Base-by-base conservation (phyloP, 2,113 vertebrate species). In the Mellivora capensis region DNA sequence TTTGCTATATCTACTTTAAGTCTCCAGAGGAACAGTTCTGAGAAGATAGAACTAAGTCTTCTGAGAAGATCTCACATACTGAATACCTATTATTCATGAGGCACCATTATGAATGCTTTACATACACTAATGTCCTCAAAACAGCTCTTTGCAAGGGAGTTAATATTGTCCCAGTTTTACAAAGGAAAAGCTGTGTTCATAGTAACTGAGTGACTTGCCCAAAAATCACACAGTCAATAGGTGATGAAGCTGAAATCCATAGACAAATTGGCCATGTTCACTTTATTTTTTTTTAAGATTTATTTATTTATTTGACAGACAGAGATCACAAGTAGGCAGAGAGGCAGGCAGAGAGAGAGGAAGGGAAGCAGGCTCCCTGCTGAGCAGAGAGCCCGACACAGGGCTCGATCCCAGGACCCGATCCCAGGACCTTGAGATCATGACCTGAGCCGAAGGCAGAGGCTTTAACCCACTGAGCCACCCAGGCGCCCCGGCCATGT, bases 141-240 rank as follows among this genome's bases (percentile, higher is more conserved):
- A 93, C 76, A 91, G 86, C 25, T 27, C 25, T 27, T 72, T 96
- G 29, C 14, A 88, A 67, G 3, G 39, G 17, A 89, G 39, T 11
- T 82, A 89, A 7, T 80, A 67, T 2, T 69, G 37, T 82, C 21
- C 31, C 47, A 31, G 39, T 67, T 71, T 90, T 76, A 79, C 71
- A 90, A 89, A 90, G n/a, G n/a, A 86, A 88, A 91, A 94, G 92
- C 25, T 72, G 39, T 69, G 23, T 61, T 96, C 47, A 77, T 23
- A 88, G 87, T 90, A 94, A 91, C 96, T 76, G 76, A 62, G 31
- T 91, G 37, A 74, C 42, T 86, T 98, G 71, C 44, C 84, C 42
- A 9, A 83, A 94, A 94, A 91, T 95, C 54, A 82, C 61, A 72
- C 31, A 93, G 27, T 76, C 67, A 83, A 74, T 44, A 89, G 37